Base-by-base conservation (phyloP, 2,888 invertebrate genomes). In the Rhamnusium bicolor region DNA sequence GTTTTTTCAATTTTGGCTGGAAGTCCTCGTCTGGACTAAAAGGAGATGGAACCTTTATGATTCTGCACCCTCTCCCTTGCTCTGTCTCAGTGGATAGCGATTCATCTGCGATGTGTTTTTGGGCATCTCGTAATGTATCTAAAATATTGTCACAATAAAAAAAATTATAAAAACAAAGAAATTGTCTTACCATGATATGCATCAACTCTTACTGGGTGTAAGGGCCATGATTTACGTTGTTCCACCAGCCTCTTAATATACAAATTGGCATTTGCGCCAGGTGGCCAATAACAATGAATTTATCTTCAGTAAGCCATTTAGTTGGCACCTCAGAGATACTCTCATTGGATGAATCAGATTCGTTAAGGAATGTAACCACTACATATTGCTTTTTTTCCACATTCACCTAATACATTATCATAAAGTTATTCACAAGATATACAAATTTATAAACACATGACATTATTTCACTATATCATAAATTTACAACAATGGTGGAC, bases 231-330 rank as follows among this genome's bases (percentile, higher is more conserved):
- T 53, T 53, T 53, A 21, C 53, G 10, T n/a, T 7, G 21, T 8
- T 53, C 53, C 4, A 51, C 19, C 4, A 21, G 16, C 21, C 53
- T 53, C n/a, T 53, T 53, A 53, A 53, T 53, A 24, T 53, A 12
- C 2, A 53, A 24, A 10, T 53, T 53, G 21, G 53, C 8, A 53
- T 21, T 53, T 53, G 53, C 5, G 12, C 21, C n/a, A 6, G 56
- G 56, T 27, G 66, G 66, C 66, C 66, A 56, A 54, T 66, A 54
- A 18, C 53, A 66, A 21, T 7, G 3, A n/a, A 46, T 40, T 10
- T 54, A n/a, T 14, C 54, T 10, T 66, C 66, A 54, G 53, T 29
- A 5, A 66, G 54, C 66, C 66, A 66, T 10, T 40, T 66, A 7
- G 54, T n/a, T 12, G 66, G 56, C 4, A 66, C 66, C 53, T 66